Conservation (phyloP, 2,113 vertebrate genomes). For the Melanerpes formicivorus region DNA sequence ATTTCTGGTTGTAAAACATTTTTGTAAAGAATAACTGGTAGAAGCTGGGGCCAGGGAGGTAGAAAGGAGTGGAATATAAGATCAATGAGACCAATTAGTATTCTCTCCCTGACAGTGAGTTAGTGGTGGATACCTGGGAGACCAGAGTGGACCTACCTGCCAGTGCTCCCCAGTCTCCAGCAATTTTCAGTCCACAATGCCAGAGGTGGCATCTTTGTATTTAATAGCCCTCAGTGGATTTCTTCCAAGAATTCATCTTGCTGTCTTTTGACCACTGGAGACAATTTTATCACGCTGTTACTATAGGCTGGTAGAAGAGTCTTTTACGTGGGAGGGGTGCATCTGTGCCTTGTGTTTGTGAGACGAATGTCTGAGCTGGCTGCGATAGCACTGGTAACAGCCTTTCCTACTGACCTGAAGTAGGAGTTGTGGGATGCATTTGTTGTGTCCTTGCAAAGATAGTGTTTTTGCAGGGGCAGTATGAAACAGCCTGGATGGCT, state of each 20-base stretch:
- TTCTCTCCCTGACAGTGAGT: not conserved
- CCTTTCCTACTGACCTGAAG: not conserved
- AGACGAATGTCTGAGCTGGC: not conserved
- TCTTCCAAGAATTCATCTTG: not conserved
- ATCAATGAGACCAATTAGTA: not conserved
- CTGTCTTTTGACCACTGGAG: not conserved
- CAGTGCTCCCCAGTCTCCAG: not conserved
- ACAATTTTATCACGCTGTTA: not conserved
- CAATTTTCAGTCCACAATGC: not conserved
- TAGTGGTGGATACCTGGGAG: not conserved
- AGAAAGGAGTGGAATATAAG: not conserved
- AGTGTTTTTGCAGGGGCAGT: not conserved
- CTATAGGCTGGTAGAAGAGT: not conserved
- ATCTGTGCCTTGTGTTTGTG: not conserved
- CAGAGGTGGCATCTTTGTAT: not conserved
- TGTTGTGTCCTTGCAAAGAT: not conserved
- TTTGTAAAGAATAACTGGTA: not conserved
- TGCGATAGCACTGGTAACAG: not conserved
- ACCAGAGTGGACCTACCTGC: not conserved
- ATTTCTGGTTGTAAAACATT: not conserved
- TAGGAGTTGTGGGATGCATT: not conserved
- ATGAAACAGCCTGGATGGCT: not conserved
- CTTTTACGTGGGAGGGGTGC: not conserved
- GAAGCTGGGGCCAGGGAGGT: not conserved
- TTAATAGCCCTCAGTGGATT: not conserved